phyloP scores from a whole-genome alignment of 1,140 invertebrate species.

The fruit fly (Drosophila melanogaster) region DNA sequence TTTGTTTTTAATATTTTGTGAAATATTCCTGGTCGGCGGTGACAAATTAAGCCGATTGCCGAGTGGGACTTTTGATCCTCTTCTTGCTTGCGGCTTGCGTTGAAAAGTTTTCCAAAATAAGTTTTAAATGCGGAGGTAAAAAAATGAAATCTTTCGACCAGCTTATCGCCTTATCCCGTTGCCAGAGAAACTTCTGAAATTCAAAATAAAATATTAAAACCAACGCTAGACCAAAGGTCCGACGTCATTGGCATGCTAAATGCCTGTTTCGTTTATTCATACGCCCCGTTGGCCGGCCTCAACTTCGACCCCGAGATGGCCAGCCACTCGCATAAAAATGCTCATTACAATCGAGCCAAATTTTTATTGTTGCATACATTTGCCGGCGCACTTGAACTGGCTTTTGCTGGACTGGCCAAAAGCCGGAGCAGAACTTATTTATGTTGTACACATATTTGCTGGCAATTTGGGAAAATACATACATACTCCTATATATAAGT shows the following conservation, averaged over 20 bases:
- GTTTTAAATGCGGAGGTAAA: conserved; percentile 53
- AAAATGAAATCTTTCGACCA: conserved; percentile 34
- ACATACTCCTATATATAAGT: conserved; percentile 40
- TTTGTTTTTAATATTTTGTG: conserved; percentile 21
- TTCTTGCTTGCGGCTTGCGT: conserved; percentile 2
- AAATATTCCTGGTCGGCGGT: conserved; percentile 23
- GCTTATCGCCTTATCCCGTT: conserved; percentile 47
- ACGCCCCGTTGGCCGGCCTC: conserved; percentile 51
- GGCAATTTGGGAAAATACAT: conserved; percentile 56
- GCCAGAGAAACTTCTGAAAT: conserved; percentile 23
- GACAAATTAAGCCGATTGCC: conserved; percentile 70
- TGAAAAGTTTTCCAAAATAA: conserved; percentile 38
- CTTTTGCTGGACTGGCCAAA: neutral
- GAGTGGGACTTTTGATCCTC: conserved; percentile 28
- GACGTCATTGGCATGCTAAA: conserved; percentile 40
- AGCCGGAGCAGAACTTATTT: conserved; percentile 53
- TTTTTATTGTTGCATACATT: conserved; percentile 75
- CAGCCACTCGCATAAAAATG: conserved; percentile 50
- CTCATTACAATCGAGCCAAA: conserved; percentile 58
- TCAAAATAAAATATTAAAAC: neutral
- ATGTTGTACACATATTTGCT: conserved; percentile 75
- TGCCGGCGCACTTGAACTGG: conserved; percentile 12
- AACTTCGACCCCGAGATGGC: conserved; percentile 25
- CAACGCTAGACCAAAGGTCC: neutral
- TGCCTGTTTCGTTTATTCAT: conserved; percentile 66